A percentile compares a stretch with the other conserved stretches of the same genome.
phyloP scores from a whole-genome alignment of 2,113 vertebrate species.

The Progne subis region DNA sequence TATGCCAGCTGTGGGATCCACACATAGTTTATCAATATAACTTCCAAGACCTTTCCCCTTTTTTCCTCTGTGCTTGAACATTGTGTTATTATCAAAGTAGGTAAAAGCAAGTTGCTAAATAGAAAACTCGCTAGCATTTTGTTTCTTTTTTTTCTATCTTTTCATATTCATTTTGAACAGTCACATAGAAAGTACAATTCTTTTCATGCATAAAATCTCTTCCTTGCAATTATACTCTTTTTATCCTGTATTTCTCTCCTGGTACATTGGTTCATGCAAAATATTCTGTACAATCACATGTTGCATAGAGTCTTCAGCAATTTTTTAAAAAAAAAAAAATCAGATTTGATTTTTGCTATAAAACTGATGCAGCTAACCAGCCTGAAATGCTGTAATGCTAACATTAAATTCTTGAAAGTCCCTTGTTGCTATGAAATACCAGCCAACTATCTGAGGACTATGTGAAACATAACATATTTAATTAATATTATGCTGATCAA shows the following conservation, averaged over 20 bases:
- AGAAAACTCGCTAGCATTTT: constrained; percentile 12
- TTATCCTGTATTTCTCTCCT: background rate
- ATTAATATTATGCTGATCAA: background rate
- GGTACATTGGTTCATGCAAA: background rate
- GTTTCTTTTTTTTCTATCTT: background rate
- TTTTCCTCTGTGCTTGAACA: constrained; percentile 42
- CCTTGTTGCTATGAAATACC: background rate
- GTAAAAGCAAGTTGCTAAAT: constrained; percentile 39
- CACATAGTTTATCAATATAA: constrained; percentile 80
- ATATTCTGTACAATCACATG: background rate
- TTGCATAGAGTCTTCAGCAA: background rate
- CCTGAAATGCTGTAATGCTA: background rate
- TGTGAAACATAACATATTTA: background rate
- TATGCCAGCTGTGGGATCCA: constrained; percentile 74
- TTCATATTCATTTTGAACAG: background rate
- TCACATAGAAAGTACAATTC: background rate
- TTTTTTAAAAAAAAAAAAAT: no score
- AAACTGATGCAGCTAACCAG: background rate
- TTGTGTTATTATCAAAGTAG: constrained; percentile 56
- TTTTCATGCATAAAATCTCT: background rate
- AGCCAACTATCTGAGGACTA: background rate
- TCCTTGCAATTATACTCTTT: background rate
- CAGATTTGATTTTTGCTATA: background rate
- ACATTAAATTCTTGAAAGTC: background rate
- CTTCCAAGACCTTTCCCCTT: constrained; percentile 73